Evolutionary conservation across 1,140 invertebrate genomes (phyloP).

Genomic region (Probaryconus sp.): DNA sequence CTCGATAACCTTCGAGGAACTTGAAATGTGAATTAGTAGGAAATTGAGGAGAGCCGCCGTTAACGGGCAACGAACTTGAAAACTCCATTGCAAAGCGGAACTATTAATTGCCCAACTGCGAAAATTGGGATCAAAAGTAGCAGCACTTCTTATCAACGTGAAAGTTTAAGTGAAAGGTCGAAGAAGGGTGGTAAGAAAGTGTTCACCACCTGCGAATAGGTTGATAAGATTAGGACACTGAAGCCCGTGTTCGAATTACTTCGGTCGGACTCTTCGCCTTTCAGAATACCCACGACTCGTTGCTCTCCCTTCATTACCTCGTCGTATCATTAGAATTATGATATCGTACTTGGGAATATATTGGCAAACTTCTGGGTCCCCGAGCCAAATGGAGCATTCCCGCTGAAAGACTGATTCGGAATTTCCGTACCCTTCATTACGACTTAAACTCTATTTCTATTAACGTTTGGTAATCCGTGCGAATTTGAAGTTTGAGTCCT

Average conservation of each 20-base stretch:
- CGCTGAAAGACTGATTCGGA: too few relatives aligned
- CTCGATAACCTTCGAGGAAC: conserved; percentile 1
- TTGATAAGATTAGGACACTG: conserved; percentile 49
- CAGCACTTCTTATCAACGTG: conserved; percentile 39
- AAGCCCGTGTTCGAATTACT: conserved; percentile 54
- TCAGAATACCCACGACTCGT: conserved; percentile 52
- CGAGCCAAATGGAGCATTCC: too few relatives aligned
- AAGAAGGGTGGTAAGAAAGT: conserved; percentile 9
- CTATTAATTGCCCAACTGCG: conserved; percentile 48
- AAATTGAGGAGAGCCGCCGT: conserved; percentile 34
- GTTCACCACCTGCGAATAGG: conserved; percentile 44
- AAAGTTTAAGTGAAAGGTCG: conserved; percentile 34
- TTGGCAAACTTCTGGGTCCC: too few relatives aligned
- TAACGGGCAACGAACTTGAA: conserved; percentile 44
- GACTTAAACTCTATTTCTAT: too few relatives aligned
- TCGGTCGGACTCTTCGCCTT: conserved; percentile 35
- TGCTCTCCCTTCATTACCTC: conserved; percentile 32
- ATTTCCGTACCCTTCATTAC: too few relatives aligned
- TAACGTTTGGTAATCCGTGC: too few relatives aligned
- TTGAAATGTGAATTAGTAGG: neutral
- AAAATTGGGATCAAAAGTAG: conserved; percentile 54
- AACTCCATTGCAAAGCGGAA: conserved; percentile 35
- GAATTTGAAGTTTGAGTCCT: too few relatives aligned
- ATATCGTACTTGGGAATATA: too few relatives aligned
- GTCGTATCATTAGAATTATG: neutral